A percentile compares a stretch with the other conserved stretches of the same genome.
Evolutionary conservation across 1,140 invertebrate genomes (phyloP).

Genomic region (Conus betulinus): DNA sequence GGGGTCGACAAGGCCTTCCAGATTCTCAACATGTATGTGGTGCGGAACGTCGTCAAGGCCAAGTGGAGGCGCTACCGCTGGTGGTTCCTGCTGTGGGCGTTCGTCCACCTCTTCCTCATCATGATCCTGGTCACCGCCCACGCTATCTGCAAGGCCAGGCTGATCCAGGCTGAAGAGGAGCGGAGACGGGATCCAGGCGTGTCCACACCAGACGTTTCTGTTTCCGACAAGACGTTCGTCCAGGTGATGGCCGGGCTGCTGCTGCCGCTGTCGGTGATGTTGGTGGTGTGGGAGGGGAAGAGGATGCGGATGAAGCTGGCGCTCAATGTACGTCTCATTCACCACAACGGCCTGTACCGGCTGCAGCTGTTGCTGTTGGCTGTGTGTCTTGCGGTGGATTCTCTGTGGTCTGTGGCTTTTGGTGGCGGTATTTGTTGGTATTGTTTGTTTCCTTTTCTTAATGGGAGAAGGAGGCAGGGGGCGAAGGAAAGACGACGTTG

Average conservation of each 20-base stretch:
- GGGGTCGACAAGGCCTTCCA: constrained; percentile 45
- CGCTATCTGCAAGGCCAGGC: constrained; percentile 41
- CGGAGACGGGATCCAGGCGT: neutral
- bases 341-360: constrained; percentile 56
- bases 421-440: neutral
- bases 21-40: constrained; percentile 48
- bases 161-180: neutral
- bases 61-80: constrained; percentile 53
- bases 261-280: constrained; percentile 2
- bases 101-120: constrained; percentile 49
- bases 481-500: no score
- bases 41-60: constrained; percentile 51
- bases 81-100: constrained; percentile 50
- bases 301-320: neutral
- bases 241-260: neutral
- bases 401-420: constrained; percentile 32
- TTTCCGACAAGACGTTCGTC: neutral
- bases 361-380: constrained; percentile 52
- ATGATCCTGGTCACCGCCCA: constrained; percentile 52
- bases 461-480: no score
- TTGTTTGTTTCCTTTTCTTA: neutral
- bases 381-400: constrained; percentile 49
- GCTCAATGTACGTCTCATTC: constrained; percentile 28
- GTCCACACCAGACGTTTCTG: neutral
- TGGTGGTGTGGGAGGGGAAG: neutral